Conservation (phyloP, 2,888 invertebrate genomes). For the Dione vanillae region DNA sequence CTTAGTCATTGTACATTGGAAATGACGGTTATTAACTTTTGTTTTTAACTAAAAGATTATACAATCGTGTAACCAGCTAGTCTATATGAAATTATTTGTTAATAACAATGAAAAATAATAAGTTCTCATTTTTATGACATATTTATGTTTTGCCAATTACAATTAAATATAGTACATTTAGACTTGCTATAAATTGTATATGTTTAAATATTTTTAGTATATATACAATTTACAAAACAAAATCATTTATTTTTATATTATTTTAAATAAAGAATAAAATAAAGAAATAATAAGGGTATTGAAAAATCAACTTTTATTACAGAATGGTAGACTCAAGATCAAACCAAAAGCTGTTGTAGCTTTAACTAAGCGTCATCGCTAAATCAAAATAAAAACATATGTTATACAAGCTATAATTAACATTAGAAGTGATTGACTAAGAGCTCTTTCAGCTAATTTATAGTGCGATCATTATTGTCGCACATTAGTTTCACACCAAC, state of each 20-base stretch:
- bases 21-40: conserved; percentile 18
- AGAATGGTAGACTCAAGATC: too few species aligned
- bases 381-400: background rate
- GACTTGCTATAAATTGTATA: too few species aligned
- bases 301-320: too few species aligned
- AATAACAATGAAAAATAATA: background rate
- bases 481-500: conserved; percentile 43
- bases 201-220: too few species aligned
- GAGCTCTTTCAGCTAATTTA: conserved; percentile 40
- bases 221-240: too few species aligned
- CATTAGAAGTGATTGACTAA: conserved; percentile 39
- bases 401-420: conserved; percentile 23
- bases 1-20: conserved; percentile 41
- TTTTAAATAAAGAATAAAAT: too few species aligned
- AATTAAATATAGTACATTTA: too few species aligned
- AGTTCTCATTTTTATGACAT: background rate
- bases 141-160: background rate
- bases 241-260: too few species aligned
- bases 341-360: background rate
- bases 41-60: background rate
- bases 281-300: too few species aligned
- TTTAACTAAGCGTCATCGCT: background rate
- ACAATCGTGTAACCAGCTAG: background rate
- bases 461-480: conserved; percentile 40
- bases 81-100: background rate